Base-by-base conservation (phyloP, 2,888 invertebrate species). In the Rhogogaster chlorosoma region DNA sequence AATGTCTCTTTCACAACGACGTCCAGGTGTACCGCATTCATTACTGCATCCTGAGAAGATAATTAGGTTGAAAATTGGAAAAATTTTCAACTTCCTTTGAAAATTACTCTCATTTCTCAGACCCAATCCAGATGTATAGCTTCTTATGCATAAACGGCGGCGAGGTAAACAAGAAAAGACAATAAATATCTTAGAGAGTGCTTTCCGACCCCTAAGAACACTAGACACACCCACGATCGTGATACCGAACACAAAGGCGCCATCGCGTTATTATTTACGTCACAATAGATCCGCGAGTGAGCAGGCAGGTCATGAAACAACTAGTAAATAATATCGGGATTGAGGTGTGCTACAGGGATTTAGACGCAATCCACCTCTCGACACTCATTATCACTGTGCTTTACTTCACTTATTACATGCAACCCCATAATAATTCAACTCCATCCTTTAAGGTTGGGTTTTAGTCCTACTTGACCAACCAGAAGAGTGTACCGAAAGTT, bases 101-200 rank as follows among this genome's bases (percentile, higher is more conserved):
- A 67, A 18, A 32, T 67, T 32, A 67, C 32, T 15, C 12, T 18
- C 32, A 18, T 67, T 15, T 18, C 18, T 67, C 4, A 12, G 32
- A 32, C 29, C 12, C 32, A 67, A 18, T 26, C 18, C 32, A 67
- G 61, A 26, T 26, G n/a, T n/a, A 32, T 26, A 4, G 18, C 0
- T 32, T 67, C 10, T 32, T 6, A 0, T 1, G 42, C 1, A 42
- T 73, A 38, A 42, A 42, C 9, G 22, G 1, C 38, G 38, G 12
- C 1, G n/a, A 42, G 29, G 67, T 42, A 18, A 73, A 42, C n/a
- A 73, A 71, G 26, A 73, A 42, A 42, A 12, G 22, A 42, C 42
- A 42, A 38, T 73, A 73, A 71, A 71, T 36, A 73, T 42, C 5
- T 73, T 9, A 73, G 71, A 9, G 42, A 22, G 42, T 73, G 71